These are phyloP conservation scores for Mamestra brassicae DNA, from an alignment of 2,888 invertebrate species.

Conservation along the genomic window DNA sequence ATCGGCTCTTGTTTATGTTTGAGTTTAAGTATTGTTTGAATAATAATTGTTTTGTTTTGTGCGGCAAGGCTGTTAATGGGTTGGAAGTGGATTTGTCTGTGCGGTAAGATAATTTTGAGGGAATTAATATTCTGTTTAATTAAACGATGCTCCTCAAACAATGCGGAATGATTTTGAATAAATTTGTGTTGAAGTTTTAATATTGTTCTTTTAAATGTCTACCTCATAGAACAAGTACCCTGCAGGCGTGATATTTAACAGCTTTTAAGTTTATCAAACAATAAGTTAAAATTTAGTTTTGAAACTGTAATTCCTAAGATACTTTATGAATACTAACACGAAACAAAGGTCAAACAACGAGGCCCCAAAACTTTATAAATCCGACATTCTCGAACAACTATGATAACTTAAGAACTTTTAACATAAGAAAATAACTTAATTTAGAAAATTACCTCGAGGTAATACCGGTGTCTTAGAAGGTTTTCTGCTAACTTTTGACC, in stretches of 20 bases:
- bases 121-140: not conserved
- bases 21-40: not conserved
- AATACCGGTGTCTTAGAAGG: not conserved
- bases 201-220: not conserved
- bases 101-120: not conserved
- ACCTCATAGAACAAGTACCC: not conserved
- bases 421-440: not conserved
- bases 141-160: not conserved
- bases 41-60: constrained; percentile 12
- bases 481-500: not conserved
- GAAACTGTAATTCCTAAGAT: constrained; percentile 20
- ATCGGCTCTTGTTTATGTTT: constrained; percentile 31
- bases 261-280: not conserved
- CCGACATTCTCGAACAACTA: not conserved
- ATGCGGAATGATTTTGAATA: not conserved
- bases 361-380: not conserved
- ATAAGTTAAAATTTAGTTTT: not conserved
- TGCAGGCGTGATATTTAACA: not conserved
- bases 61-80: not conserved
- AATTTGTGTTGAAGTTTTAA: not conserved
- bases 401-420: too few species aligned
- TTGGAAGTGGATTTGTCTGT: not conserved
- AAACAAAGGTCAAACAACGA: not conserved
- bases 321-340: constrained; percentile 35
- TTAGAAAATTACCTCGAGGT: not conserved